A percentile compares a stretch with the other conserved stretches of the same genome.
Conservation (phyloP, 1,140 invertebrate genomes). For the Drosophila carrolli region DNA sequence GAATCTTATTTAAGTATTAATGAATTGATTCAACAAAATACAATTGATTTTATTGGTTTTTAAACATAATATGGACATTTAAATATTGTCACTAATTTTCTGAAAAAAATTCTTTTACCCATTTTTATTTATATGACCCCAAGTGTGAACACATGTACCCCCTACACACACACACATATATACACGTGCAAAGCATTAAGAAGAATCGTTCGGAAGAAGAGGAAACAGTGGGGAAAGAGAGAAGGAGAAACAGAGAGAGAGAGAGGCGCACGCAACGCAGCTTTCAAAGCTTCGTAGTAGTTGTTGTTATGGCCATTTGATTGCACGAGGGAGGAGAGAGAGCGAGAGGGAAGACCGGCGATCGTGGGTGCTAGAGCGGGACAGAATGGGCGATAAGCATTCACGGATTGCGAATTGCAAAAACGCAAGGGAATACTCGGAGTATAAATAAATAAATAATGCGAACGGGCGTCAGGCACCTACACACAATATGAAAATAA, state of each 20-base stretch:
- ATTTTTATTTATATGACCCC: neutral
- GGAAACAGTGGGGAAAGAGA: slow-evolving; percentile 5
- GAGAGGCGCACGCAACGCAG: slow-evolving; percentile 66
- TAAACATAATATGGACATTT: too few species aligned
- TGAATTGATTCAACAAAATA: too few species aligned
- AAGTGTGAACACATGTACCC: slow-evolving; percentile 2
- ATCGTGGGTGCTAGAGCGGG: slow-evolving; percentile 6
- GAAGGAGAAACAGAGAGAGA: neutral
- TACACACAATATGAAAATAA: slow-evolving; percentile 25
- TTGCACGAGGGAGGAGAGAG: slow-evolving; percentile 6
- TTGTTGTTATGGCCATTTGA: slow-evolving; percentile 8
- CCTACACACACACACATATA: neutral
- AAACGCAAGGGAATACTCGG: slow-evolving; percentile 53
- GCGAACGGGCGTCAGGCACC: slow-evolving; percentile 21
- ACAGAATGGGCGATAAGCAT: slow-evolving; percentile 21
- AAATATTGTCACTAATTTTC: neutral
- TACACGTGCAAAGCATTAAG: slow-evolving; percentile 65
- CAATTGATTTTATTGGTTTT: too few species aligned
- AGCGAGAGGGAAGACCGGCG: slow-evolving; percentile 4
- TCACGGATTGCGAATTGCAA: slow-evolving; percentile 63
- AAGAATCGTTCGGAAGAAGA: slow-evolving; percentile 30
- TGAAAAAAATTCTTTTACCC: neutral
- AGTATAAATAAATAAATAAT: slow-evolving; percentile 74
- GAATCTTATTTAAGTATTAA: too few species aligned
- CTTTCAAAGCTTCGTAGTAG: slow-evolving; percentile 31